Evolutionary conservation across 2,797 vertebrate genomes (phyloP).

Genomic region (Betta splendens): DNA sequence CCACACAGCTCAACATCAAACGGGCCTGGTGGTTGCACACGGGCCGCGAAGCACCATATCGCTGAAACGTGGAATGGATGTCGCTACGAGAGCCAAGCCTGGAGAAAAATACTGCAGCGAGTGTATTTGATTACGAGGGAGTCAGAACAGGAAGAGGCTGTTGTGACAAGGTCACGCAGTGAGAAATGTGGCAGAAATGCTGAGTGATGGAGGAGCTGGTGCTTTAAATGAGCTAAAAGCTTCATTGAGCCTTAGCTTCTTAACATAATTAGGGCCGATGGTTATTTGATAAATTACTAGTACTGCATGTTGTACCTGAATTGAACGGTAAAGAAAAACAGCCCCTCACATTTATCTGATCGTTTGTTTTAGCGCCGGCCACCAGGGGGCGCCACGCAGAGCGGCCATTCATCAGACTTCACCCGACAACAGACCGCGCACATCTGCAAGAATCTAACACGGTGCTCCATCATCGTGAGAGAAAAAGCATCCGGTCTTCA

Average conservation of each 20-base stretch:
- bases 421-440: not conserved
- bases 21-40: not conserved
- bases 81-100: constrained; percentile 20
- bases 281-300: constrained; percentile 32
- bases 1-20: constrained; percentile 18
- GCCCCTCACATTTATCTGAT: constrained; percentile 8
- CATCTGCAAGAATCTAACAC: constrained; percentile 16
- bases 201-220: constrained; percentile 36
- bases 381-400: constrained; percentile 18
- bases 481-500: constrained; percentile 22
- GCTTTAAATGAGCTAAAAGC: constrained; percentile 53
- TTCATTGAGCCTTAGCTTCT: constrained; percentile 50
- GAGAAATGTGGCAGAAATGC: constrained; percentile 30
- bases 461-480: constrained; percentile 37
- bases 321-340: not conserved
- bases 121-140: constrained; percentile 26
- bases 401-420: constrained; percentile 18
- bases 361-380: constrained; percentile 11
- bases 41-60: constrained; percentile 13
- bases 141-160: constrained; percentile 8
- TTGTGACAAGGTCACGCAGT: constrained; percentile 13
- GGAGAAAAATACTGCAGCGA: constrained; percentile 13
- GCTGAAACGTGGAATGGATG: constrained; percentile 1
- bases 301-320: constrained; percentile 19
- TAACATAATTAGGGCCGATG: constrained; percentile 48